Evolutionary conservation across 2,797 vertebrate species (phyloP), one percentile per base, ranked within the genome.

Genomic region (Cichlasoma orientale): DNA sequence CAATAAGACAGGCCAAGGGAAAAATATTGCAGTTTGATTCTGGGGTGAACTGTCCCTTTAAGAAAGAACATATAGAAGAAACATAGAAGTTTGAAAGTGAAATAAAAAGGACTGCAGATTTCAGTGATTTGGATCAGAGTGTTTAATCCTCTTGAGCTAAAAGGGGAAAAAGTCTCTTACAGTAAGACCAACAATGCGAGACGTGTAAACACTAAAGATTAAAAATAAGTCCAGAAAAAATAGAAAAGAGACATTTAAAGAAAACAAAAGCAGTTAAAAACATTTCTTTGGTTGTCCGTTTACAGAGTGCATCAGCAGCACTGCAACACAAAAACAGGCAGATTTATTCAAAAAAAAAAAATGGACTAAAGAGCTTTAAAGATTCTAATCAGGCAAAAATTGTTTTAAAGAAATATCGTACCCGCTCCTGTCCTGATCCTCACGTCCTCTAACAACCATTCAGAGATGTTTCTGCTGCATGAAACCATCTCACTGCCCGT

Each of bases 131-230:
- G 44, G 31, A 83, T 89, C 90, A 90, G 89, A 92, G 83, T 47
- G 38, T 90, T 94, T 94, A 88, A 90, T 93, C 88, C 85, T 91
- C 87, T 90, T 90, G 83, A 91, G 74, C 5, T 82, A 80, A 92
- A 90, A 78, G 21, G 68, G 61, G 54, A 52, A 75, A 71, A 61
- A 59, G 7, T 44, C 18, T 77, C 61, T 11, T 63, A 31, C 21
- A 10, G 19, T 19, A 68, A 5, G 3, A 54, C 6, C 18, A 68
- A 78, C 53, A 84, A 50, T 16, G 74, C 5, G 38, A 81, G 31
- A 77, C 16, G 74, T 4, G 27, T 68, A 76, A 61, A 84, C 36
- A 50, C 4, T 41, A 21, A 79, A 61, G 14, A 82, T 1, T 0
- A 31, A 81, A 13, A 56, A 68, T 21, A 53, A 31, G n/a, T 66